Percentiles rank a stretch among this genome's conserved stretches.
phyloP scores from a whole-genome alignment of 2,888 invertebrate genomes.

The Meiosimyza platycephala region DNA sequence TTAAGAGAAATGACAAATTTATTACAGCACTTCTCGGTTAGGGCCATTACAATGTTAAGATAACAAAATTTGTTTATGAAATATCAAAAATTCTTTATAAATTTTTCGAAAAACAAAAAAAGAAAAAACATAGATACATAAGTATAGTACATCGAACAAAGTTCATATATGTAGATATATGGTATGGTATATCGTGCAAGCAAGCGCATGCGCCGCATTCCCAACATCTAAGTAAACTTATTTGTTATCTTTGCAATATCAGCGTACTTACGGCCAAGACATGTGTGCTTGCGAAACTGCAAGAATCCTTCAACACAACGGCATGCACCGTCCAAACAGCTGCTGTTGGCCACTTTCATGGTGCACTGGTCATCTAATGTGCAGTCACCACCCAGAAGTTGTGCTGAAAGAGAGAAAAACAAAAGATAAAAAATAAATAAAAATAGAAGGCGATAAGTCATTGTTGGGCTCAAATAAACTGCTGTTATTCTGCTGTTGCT shows the following conservation, averaged over 20 bases:
- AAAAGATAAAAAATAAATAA: slow-evolving; percentile 25
- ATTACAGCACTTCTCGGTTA: too few species aligned
- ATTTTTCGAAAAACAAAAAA: too few species aligned
- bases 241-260: slow-evolving; percentile 23
- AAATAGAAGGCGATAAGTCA: slow-evolving; percentile 19
- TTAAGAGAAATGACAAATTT: too few species aligned
- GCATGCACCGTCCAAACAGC: slow-evolving; percentile 85
- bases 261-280: slow-evolving; percentile 85
- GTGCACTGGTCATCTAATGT: slow-evolving; percentile 86
- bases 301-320: slow-evolving; percentile 86
- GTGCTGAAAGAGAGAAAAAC: slow-evolving; percentile 72
- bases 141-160: too few species aligned
- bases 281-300: slow-evolving; percentile 90
- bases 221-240: background rate
- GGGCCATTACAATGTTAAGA: too few species aligned
- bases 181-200: too few species aligned
- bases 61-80: too few species aligned
- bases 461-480: slow-evolving; percentile 11
- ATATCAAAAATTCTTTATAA: too few species aligned
- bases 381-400: slow-evolving; percentile 86
- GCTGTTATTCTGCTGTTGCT: background rate
- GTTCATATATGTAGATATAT: too few species aligned
- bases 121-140: too few species aligned
- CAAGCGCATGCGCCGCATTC: too few species aligned
- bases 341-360: slow-evolving; percentile 88